A percentile compares a stretch with the other conserved stretches of the same genome.
phyloP scores from a whole-genome alignment of 2,113 vertebrate species.

The Brevimyrus niger region DNA sequence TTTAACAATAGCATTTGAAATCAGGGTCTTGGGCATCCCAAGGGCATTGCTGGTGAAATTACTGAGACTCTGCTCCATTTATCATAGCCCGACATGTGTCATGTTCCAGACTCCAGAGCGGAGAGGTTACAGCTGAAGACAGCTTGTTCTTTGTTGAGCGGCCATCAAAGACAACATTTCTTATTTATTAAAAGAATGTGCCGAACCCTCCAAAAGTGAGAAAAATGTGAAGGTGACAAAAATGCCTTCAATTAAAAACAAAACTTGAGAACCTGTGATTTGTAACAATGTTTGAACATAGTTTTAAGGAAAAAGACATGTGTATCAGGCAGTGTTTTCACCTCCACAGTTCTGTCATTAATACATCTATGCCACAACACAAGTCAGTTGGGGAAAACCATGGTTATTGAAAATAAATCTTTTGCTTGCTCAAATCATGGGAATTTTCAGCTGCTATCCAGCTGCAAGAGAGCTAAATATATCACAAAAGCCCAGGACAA shows the following conservation, averaged over 20 bases:
- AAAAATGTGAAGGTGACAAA: slow-evolving; percentile 29
- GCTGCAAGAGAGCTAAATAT: background rate
- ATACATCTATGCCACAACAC: background rate
- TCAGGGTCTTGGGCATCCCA: slow-evolving; percentile 96
- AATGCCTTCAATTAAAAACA: slow-evolving; percentile 15
- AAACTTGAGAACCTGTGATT: background rate
- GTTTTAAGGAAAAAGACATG: background rate
- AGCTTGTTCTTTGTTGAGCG: slow-evolving; percentile 97
- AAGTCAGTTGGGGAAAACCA: background rate
- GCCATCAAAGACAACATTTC: slow-evolving; percentile 72
- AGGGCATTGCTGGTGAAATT: slow-evolving; percentile 99
- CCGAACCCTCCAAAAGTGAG: slow-evolving; percentile 30
- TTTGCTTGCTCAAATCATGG: background rate
- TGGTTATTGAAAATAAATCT: slow-evolving; percentile 2
- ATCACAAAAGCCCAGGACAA: background rate
- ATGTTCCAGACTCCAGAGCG: slow-evolving; percentile 95
- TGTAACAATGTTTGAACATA: background rate
- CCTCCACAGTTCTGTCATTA: slow-evolving; percentile 14
- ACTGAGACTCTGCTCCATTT: slow-evolving; percentile 98
- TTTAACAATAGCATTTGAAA: slow-evolving; percentile 99
- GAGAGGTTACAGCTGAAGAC: slow-evolving; percentile 97
- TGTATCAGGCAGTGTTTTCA: slow-evolving; percentile 1
- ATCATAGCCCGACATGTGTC: slow-evolving; percentile 99
- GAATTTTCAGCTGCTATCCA: background rate
- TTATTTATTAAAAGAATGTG: slow-evolving; percentile 55